Conservation (phyloP, 2,888 invertebrate genomes). For the Halocaridina rubra region DNA sequence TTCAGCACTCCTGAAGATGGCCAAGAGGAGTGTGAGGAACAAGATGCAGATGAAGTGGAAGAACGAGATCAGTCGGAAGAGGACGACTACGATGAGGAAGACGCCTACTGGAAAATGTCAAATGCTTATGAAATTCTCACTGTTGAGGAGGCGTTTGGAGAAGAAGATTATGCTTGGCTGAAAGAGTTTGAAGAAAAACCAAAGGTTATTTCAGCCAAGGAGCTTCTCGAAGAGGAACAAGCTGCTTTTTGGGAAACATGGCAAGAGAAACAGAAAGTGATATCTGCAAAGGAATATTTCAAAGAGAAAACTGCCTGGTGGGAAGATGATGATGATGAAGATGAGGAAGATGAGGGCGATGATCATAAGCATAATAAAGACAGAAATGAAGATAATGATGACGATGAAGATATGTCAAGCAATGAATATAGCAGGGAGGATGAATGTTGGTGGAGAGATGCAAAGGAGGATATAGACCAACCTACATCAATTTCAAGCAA, state of each 20-base stretch:
- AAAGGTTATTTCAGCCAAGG: constrained; percentile 52
- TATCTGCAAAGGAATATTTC: constrained; percentile 47
- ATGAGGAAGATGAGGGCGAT: background rate
- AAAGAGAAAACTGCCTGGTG: constrained; percentile 45
- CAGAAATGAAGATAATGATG: background rate
- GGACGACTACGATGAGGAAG: constrained; percentile 30
- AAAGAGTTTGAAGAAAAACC: constrained; percentile 56
- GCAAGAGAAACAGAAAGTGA: constrained; percentile 29
- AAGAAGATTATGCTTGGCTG: constrained; percentile 47
- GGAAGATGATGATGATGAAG: constrained; percentile 23
- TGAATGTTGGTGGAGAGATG: constrained; percentile 55
- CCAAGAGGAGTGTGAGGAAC: background rate
- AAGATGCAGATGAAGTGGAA: constrained; percentile 27
- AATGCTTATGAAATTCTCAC: constrained; percentile 57
- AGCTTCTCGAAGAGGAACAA: constrained; percentile 56
- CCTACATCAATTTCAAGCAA: constrained; percentile 39
- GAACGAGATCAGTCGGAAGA: background rate
- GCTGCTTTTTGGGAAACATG: constrained; percentile 52
- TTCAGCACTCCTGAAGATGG: background rate
- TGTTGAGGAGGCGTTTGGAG: constrained; percentile 52
- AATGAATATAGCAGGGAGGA: constrained; percentile 55
- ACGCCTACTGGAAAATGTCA: constrained; percentile 62
- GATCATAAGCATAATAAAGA: background rate
- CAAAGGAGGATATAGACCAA: constrained; percentile 1
- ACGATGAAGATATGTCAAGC: constrained; percentile 15